Evolutionary conservation across 2,797 vertebrate genomes (phyloP), one percentile per base, ranked within the genome.

Genomic region (Galagoides demidoff): DNA sequence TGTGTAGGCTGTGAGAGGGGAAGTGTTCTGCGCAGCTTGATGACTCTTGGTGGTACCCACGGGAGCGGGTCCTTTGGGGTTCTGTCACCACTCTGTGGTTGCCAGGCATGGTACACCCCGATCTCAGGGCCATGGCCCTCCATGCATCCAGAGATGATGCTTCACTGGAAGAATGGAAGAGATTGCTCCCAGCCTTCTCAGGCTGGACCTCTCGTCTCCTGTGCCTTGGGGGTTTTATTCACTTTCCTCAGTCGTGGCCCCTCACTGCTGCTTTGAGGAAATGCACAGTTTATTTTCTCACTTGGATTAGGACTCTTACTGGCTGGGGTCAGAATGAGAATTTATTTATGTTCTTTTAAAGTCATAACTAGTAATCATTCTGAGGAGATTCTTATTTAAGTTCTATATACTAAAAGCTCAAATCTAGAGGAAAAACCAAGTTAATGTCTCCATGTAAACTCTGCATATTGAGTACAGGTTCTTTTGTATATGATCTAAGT

Each of bases 21-120:
- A 63, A 23, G 14, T 27, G 22, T 0, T 0, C 43, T 43, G 55
- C 13, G 2, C 0, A 0, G 19, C 61, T 45, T 11, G 92, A 43
- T 16, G 57, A 49, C 0, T n/a, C 59, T 76, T 31, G 20, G 49
- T 1, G 39, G 49, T 52, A n/a, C 81, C 74, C 22, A 7, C 27
- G 39, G 70, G 68, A 71, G 45, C 9, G 5, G 22, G 31, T 31
- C 37, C 57, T 66, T 71, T 14, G 0, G 0, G 4, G 14, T 19
- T 71, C 57, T 34, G 13, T 85, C 2, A 3, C 39, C 27, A 0
- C 37, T 27, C 27, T 61, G 34, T 17, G 66, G 64, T 31, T 4
- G 23, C 57, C 39, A n/a, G 90, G 57, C 0, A 0, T 7, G n/a
- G 43, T 2, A 0, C 5, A 16, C 7, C 2, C 2, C 11, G 43